A percentile compares a stretch with the other conserved stretches of the same genome.
These are phyloP conservation scores for Urocitellus parryii DNA, from an alignment of 2,113 vertebrate genomes.

Conservation along the genomic window DNA sequence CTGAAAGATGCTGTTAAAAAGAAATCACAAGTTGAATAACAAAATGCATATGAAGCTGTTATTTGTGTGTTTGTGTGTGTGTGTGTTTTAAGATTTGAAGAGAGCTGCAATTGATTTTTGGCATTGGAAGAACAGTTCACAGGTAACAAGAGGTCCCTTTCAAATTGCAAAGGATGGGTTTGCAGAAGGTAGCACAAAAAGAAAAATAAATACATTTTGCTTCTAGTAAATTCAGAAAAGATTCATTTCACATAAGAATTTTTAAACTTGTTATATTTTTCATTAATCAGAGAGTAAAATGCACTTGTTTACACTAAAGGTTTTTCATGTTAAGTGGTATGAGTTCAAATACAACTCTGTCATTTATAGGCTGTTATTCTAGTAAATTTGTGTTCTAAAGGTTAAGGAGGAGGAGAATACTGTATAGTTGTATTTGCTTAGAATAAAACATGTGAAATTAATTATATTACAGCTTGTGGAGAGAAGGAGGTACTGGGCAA, in stretches of 20 bases:
- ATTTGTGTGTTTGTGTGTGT: no score
- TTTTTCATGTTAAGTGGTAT: not conserved
- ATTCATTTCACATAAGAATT: conserved; percentile 26
- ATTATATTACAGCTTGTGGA: not conserved
- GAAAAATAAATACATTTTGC: conserved; percentile 56
- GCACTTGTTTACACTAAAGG: not conserved
- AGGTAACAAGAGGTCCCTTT: conserved; percentile 63
- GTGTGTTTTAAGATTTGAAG: conserved; percentile 56
- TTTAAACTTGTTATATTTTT: not conserved
- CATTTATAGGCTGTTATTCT: not conserved
- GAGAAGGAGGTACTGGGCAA: not conserved
- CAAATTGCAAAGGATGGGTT: conserved; percentile 40
- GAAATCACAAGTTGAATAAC: not conserved
- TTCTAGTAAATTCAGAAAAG: conserved; percentile 58
- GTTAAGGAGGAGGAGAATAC: not conserved
- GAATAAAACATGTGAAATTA: not conserved
- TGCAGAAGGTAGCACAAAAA: conserved; percentile 29
- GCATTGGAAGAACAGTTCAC: conserved; percentile 62
- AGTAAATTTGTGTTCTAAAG: not conserved
- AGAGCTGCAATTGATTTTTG: conserved; percentile 70
- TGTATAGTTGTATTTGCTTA: not conserved
- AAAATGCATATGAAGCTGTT: not conserved
- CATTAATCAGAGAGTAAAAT: conserved; percentile 2
- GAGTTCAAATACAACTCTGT: not conserved
- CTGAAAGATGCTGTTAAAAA: not conserved